These are phyloP conservation scores for Brachyptera putata DNA, from an alignment of 2,888 invertebrate genomes.

Conservation along the genomic window DNA sequence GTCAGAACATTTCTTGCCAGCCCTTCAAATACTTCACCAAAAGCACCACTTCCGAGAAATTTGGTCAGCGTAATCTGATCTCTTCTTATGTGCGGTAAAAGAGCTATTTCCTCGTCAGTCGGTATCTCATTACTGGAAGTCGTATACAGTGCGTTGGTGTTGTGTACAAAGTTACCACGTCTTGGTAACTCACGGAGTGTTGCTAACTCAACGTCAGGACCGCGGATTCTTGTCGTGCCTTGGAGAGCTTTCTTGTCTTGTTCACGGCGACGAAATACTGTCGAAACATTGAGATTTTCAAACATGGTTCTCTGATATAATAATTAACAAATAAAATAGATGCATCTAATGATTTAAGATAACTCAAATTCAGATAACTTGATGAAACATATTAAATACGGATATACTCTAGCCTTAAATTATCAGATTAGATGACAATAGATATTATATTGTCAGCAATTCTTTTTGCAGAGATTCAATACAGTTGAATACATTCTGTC, in stretches of 20 bases:
- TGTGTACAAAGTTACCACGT: conserved; percentile 68
- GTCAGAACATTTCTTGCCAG: conserved; percentile 61
- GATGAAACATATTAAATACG: too few species aligned
- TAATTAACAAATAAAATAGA: too few species aligned
- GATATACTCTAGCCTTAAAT: too few species aligned
- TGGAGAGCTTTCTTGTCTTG: conserved; percentile 67
- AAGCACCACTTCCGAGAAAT: conserved; percentile 92
- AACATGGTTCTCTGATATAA: not conserved
- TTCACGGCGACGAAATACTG: conserved; percentile 60
- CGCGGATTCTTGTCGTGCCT: conserved; percentile 41
- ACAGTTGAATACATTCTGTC: too few species aligned
- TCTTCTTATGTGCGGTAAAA: conserved; percentile 79
- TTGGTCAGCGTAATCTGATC: conserved; percentile 83
- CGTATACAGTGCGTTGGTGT: conserved; percentile 79
- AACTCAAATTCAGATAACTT: too few species aligned
- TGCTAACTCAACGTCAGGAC: conserved; percentile 77
- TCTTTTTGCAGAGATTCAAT: too few species aligned
- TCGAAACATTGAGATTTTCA: not conserved
- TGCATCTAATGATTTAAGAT: not conserved
- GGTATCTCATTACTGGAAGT: conserved; percentile 50
- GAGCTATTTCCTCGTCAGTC: conserved; percentile 72
- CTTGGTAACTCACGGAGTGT: conserved; percentile 78
- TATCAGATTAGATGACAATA: too few species aligned
- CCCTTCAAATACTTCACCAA: conserved; percentile 96
- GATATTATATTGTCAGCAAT: too few species aligned